Percentiles rank a stretch among this genome's conserved stretches.
Evolutionary conservation across 92 coral and sea anemone species (phyloP).

Genomic region (Heliopora coerulea): DNA sequence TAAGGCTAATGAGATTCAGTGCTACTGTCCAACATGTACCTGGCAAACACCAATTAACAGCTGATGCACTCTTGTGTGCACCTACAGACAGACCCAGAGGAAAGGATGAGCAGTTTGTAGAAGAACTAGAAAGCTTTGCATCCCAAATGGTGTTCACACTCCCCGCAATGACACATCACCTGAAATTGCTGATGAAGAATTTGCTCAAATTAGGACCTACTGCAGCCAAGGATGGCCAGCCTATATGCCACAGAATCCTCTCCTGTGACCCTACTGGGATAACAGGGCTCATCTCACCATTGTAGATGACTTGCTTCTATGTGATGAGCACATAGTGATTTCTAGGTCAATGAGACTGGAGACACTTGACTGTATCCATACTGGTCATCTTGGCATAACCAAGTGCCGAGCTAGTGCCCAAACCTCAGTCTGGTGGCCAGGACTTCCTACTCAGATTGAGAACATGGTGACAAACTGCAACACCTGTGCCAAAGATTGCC

Average conservation of each 20-base stretch:
- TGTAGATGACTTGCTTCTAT: conserved; percentile 54
- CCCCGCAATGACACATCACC: conserved; percentile 8
- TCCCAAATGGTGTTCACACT: conserved; percentile 2
- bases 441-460: conserved; percentile 36
- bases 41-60: conserved; percentile 52
- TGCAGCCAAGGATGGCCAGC: conserved; percentile 59
- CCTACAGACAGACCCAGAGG: not conserved
- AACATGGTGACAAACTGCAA: conserved; percentile 39
- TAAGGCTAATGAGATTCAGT: conserved; percentile 59
- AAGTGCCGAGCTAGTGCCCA: conserved; percentile 51
- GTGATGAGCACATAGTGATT: conserved; percentile 61
- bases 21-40: conserved; percentile 48
- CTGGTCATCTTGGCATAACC: conserved; percentile 46
- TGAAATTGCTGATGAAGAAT: conserved; percentile 20
- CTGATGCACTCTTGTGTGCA: conserved; percentile 53
- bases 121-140: conserved; percentile 18
- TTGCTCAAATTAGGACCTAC: conserved; percentile 30
- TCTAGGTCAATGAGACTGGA: conserved; percentile 49
- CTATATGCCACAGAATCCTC: conserved; percentile 55
- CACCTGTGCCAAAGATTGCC: conserved; percentile 45
- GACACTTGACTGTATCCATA: conserved; percentile 54
- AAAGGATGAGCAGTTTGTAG: conserved; percentile 25
- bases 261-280: conserved; percentile 33
- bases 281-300: conserved; percentile 26
- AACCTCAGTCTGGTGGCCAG: conserved; percentile 41